Percentiles rank a stretch among this genome's conserved stretches.
These are phyloP conservation scores for Apodemus speciosus DNA, from an alignment of 2,113 vertebrate species.

Conservation along the genomic window DNA sequence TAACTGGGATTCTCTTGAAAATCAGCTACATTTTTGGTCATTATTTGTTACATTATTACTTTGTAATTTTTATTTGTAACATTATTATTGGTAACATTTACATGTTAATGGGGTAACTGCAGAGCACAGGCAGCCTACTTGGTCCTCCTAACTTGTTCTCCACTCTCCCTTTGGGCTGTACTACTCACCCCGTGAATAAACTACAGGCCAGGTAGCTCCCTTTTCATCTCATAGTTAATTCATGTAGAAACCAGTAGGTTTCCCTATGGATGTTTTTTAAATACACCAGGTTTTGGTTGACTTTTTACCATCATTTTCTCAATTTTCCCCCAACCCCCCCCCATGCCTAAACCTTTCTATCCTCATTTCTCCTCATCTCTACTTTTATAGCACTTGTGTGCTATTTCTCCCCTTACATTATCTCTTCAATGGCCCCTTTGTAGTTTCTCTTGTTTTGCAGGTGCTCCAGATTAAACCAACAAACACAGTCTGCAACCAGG, in stretches of 20 bases:
- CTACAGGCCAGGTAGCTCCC: neutral
- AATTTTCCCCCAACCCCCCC: too few relatives aligned
- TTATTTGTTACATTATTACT: neutral
- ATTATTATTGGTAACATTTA: neutral
- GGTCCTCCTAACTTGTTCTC: neutral
- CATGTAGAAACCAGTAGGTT: neutral
- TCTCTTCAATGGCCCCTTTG: neutral
- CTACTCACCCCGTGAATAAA: neutral
- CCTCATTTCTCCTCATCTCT: too few relatives aligned
- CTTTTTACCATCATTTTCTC: too few relatives aligned
- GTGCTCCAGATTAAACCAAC: neutral
- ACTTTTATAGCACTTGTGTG: too few relatives aligned
- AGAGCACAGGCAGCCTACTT: fast-evolving
- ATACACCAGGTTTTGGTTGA: neutral
- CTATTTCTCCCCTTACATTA: too few relatives aligned
- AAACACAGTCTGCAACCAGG: neutral
- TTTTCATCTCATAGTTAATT: neutral
- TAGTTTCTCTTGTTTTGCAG: neutral
- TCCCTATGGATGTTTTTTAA: neutral
- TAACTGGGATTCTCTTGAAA: neutral
- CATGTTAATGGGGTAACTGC: neutral
- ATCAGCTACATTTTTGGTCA: neutral
- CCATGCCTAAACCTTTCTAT: neutral
- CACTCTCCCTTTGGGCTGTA: fast-evolving
- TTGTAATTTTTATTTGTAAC: too few relatives aligned